A percentile compares a stretch with the other conserved stretches of the same genome.
These are phyloP conservation scores for Drosophila suzukii DNA, from an alignment of 1,140 invertebrate species.

Conservation along the genomic window DNA sequence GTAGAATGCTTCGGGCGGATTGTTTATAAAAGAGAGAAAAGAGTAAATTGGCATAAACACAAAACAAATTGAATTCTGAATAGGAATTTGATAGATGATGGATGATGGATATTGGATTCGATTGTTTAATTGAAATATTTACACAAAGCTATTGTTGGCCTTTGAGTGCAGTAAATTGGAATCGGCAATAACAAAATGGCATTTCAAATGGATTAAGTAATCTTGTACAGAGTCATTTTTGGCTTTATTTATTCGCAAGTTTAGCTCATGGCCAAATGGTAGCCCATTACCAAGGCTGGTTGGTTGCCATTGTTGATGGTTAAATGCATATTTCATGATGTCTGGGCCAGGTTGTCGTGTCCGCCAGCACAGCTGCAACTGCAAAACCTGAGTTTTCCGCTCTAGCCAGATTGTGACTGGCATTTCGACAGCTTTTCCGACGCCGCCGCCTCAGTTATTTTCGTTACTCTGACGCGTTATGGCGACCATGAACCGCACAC, in stretches of 20 bases:
- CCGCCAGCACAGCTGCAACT: conserved; percentile 53
- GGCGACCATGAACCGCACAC: conserved; percentile 53
- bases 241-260: conserved; percentile 26
- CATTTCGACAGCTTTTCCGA: conserved; percentile 69
- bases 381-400: conserved; percentile 18
- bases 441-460: conserved; percentile 54
- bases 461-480: conserved; percentile 48
- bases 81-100: conserved; percentile 10
- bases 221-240: conserved; percentile 1
- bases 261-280: conserved; percentile 11
- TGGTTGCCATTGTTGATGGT: conserved; percentile 42
- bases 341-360: conserved; percentile 38
- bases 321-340: conserved; percentile 73
- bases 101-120: conserved; percentile 7
- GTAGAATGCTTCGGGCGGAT: neutral
- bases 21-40: neutral
- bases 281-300: conserved; percentile 26
- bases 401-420: conserved; percentile 40
- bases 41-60: too few species aligned
- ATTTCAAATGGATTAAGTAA: conserved; percentile 29
- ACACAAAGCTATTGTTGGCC: neutral
- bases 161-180: conserved; percentile 7
- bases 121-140: conserved; percentile 29
- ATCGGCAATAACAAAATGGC: conserved; percentile 8
- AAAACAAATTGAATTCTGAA: conserved; percentile 16